Evolutionary conservation across 2,888 invertebrate species (phyloP), one percentile per base, ranked within the genome.

Genomic region (Metalampra italica): DNA sequence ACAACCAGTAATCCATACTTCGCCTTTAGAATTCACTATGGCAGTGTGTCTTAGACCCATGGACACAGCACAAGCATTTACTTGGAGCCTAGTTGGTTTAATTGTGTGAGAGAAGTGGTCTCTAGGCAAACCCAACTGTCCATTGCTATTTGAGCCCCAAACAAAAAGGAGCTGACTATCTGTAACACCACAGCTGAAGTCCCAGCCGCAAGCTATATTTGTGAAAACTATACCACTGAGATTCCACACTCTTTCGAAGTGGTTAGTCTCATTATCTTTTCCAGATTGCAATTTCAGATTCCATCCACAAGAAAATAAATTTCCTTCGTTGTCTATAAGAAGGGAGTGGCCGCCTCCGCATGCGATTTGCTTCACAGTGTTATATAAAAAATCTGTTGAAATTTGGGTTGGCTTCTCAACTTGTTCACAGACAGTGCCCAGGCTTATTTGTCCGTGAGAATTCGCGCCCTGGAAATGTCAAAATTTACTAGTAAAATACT

Each of bases 121-220:
- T 71, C 90, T 91, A 0, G 88, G 85, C 30, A 94, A 82, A 11
- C 96, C 96, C 47, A 96, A 80, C 70, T 96, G 96, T 14, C 95
- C 94, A 71, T 93, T 93, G 53, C 90, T 89, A 75, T 96, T 96
- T 15, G 95, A 94, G 5, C 97, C 97, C 96, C 96, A 97, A 2
- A 94, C 93, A 80, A 93, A 94, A 1, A 96, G 76, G 47, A 91
- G 90, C 43, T 93, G 92, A 55, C 92, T 91, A 65, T 91, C 90
- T 22, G 94, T 92, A 14, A 96, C 90, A 39, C 93, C 95, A 59
- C 94, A 93, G 49, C 94, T 95, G 57, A 93, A 93, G 68, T 96
- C 95, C 95, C 96, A 96, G n/a, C 96, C 96, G 61, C 94, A 94
- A 34, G 92, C 91, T 50, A 95, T 86, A 57, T 92, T 91, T 46